Base-by-base conservation (phyloP, 2,888 invertebrate species). In the Synergus itoensis region DNA sequence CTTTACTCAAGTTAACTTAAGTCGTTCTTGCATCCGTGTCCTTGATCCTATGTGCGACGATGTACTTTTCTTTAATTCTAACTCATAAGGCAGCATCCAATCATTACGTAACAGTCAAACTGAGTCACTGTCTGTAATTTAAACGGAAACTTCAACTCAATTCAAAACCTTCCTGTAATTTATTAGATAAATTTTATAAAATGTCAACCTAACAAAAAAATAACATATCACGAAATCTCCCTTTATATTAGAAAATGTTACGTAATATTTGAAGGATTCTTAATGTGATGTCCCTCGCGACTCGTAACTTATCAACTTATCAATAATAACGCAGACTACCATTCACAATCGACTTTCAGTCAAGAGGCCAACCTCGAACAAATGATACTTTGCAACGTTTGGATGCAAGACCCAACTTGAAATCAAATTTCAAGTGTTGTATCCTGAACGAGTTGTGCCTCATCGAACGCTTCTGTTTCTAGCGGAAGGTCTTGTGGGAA, bases 21-120 rank as follows among this genome's bases (percentile, higher is more conserved):
- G 53, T 73, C 73, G 73, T 73, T 73, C 73, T 73, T 73, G 73
- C 73, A 73, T 73, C 53, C 69, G 48, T 69, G 45, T 45, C 21
- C 40, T 64, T 64, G 36, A 64, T 40, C 36, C 63, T 63, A 36
- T 21, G 63, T 63, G 16, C 40, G 40, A 40, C 21, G 60, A 60
- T 60, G 21, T 64, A 64, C 40, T 64, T 64, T 40, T 64, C 40
- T 64, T 64, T n/a, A 64, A 64, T 64, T 65, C 40, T 40, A 65
- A 65, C 41, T 65, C 16, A 65, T 65, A 41, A 28, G 12, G 9
- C n/a, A 53, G 53, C 53, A n/a, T 53, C 53, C n/a, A 53, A n/a
- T 53, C n/a, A 53, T n/a, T 53, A 18, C 53, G 53, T 53, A 53
- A 53, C 53, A 28, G 28, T 3, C 28, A 28, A 28, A 28, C 28